Percentiles rank a stretch among this genome's conserved stretches.
Conservation (phyloP, 2,113 vertebrate species). For the Acanthochromis polyacanthus region DNA sequence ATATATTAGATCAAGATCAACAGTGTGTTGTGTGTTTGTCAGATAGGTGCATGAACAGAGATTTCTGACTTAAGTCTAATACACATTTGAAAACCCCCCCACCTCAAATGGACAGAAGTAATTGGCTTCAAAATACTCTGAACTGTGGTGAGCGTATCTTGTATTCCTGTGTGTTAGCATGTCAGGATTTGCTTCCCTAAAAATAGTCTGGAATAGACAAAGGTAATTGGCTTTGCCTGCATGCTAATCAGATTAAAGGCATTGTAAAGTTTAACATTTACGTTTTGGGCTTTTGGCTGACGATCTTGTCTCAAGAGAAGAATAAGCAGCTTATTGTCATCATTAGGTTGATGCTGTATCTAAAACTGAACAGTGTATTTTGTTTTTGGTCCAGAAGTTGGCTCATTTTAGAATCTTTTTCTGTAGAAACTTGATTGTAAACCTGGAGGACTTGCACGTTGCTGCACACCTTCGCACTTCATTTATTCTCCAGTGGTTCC, state of each 20-base stretch:
- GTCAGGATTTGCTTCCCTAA: conserved; percentile 48
- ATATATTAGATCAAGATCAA: neutral
- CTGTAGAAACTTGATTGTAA: neutral
- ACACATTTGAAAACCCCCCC: neutral
- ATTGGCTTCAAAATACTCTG: too few relatives aligned
- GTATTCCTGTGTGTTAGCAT: conserved; percentile 41
- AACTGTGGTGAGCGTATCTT: conserved; percentile 14
- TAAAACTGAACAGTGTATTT: neutral
- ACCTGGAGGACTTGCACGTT: neutral
- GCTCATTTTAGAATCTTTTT: neutral
- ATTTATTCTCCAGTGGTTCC: too few relatives aligned
- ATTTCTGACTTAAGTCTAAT: neutral
- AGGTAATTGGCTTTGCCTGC: conserved; percentile 71
- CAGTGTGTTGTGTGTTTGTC: neutral
- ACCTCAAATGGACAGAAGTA: conserved; percentile 15
- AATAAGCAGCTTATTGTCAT: conserved; percentile 54
- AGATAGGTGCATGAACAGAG: neutral
- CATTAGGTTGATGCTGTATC: conserved; percentile 2
- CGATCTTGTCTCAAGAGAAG: conserved; percentile 35
- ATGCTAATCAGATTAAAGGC: conserved; percentile 52
- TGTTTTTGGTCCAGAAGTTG: neutral
- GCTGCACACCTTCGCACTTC: too few relatives aligned
- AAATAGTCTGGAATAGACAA: conserved; percentile 72
- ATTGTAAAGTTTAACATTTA: conserved; percentile 48
- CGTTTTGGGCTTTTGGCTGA: conserved; percentile 38